Conservation (phyloP, 2,888 invertebrate genomes). For the Drosophila recens region DNA sequence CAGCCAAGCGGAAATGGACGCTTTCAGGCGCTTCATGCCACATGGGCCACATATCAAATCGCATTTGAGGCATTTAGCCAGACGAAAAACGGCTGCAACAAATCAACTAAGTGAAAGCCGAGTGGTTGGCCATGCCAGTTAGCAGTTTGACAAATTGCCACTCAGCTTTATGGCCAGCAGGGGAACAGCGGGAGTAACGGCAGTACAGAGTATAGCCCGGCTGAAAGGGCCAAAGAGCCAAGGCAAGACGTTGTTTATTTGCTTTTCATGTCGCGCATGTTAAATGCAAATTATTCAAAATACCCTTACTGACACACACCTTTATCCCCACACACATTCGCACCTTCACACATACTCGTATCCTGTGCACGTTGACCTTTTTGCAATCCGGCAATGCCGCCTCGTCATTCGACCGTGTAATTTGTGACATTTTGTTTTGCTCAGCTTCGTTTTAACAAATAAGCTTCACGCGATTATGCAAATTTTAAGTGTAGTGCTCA, state of each 20-base stretch:
- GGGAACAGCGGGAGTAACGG: not conserved
- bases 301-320: slow-evolving; percentile 45
- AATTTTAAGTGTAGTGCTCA: slow-evolving; percentile 52
- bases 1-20: slow-evolving; percentile 47
- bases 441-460: slow-evolving; percentile 71
- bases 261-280: slow-evolving; percentile 79
- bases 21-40: slow-evolving; percentile 47
- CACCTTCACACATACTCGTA: slow-evolving; percentile 26
- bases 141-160: slow-evolving; percentile 79
- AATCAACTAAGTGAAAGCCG: slow-evolving; percentile 73
- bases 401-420: slow-evolving; percentile 68
- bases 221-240: slow-evolving; percentile 4
- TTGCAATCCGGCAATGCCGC: slow-evolving; percentile 46
- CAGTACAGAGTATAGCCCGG: not conserved
- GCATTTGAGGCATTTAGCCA: slow-evolving; percentile 74
- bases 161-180: slow-evolving; percentile 57
- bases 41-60: slow-evolving; percentile 70
- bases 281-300: slow-evolving; percentile 81
- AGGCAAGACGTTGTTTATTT: slow-evolving; percentile 75
- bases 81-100: slow-evolving; percentile 79
- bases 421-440: slow-evolving; percentile 77
- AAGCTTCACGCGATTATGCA: slow-evolving; percentile 80
- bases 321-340: slow-evolving; percentile 37
- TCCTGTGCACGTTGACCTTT: slow-evolving; percentile 60
- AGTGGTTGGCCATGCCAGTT: slow-evolving; percentile 70